Conservation (phyloP, 2,113 vertebrate species). For the Percopsis transmontana region DNA sequence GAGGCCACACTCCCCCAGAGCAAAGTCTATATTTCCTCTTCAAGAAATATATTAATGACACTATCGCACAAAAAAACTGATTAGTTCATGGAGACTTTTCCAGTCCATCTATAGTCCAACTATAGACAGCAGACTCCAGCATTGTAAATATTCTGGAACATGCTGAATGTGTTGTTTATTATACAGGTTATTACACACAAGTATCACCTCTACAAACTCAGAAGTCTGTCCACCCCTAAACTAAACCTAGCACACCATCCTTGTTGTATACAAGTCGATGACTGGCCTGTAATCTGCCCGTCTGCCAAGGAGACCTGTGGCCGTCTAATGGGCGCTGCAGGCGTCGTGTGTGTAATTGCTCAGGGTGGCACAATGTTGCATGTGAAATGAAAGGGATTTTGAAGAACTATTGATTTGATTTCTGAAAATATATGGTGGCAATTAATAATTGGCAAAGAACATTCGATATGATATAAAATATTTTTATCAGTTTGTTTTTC, state of each 20-base stretch:
- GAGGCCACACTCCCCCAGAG: conserved; percentile 22
- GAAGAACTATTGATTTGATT: conserved; percentile 27
- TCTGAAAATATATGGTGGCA: neutral
- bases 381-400: conserved; percentile 63
- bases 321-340: conserved; percentile 72
- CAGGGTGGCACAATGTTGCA: conserved; percentile 60
- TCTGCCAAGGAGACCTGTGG: conserved; percentile 71
- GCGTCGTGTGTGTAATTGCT: conserved; percentile 69
- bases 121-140: conserved; percentile 18
- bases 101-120: neutral
- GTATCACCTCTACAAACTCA: conserved; percentile 61
- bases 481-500: too few species aligned
- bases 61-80: too few species aligned
- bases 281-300: conserved; percentile 74
- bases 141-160: conserved; percentile 32
- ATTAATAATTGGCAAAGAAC: conserved; percentile 10
- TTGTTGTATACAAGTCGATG: conserved; percentile 66
- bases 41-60: conserved; percentile 35
- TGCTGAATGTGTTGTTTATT: conserved; percentile 44
- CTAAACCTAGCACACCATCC: conserved; percentile 65
- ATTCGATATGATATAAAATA: conserved; percentile 2
- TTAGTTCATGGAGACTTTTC: too few species aligned
- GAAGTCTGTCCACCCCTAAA: conserved; percentile 65
- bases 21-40: conserved; percentile 12
- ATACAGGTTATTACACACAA: conserved; percentile 39